phyloP scores from a whole-genome alignment of 2,797 vertebrate genomes.

The Molossus molossus region DNA sequence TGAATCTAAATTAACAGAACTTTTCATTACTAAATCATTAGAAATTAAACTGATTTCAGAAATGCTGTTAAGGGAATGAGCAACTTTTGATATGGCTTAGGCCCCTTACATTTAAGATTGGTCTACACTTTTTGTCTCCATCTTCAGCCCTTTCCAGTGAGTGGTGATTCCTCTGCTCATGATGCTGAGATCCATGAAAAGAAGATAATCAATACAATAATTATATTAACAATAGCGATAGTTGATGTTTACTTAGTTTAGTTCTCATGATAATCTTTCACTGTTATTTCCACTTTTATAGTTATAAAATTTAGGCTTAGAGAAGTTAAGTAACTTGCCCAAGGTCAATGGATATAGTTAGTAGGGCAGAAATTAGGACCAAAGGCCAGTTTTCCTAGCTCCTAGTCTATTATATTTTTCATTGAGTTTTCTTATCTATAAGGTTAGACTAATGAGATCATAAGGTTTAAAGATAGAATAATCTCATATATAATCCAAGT shows the following conservation, averaged over 20 bases:
- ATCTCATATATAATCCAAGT: background rate
- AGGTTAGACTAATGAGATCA: background rate
- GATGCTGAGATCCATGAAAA: background rate
- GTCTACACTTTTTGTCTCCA: background rate
- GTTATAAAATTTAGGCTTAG: background rate
- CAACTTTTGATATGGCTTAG: background rate
- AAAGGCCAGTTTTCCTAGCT: background rate
- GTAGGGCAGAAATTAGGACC: constrained; percentile 2
- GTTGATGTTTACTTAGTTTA: constrained; percentile 9
- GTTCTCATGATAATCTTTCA: constrained; percentile 18
- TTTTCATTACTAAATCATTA: constrained; percentile 24
- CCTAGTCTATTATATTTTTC: background rate
- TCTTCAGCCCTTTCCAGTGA: background rate
- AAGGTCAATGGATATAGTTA: background rate
- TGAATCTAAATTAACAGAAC: constrained; percentile 6
- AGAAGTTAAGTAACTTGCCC: constrained; percentile 1
- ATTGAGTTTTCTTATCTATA: constrained; percentile 43
- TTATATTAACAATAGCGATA: background rate
- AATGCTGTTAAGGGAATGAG: background rate
- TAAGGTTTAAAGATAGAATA: background rate
- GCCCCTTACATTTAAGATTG: background rate
- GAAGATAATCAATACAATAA: background rate
- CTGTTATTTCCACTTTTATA: constrained; percentile 49
- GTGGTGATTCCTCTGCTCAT: background rate
- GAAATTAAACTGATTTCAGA: constrained; percentile 49